Conservation (phyloP, 2,113 vertebrate species). For the Pitta sordida region DNA sequence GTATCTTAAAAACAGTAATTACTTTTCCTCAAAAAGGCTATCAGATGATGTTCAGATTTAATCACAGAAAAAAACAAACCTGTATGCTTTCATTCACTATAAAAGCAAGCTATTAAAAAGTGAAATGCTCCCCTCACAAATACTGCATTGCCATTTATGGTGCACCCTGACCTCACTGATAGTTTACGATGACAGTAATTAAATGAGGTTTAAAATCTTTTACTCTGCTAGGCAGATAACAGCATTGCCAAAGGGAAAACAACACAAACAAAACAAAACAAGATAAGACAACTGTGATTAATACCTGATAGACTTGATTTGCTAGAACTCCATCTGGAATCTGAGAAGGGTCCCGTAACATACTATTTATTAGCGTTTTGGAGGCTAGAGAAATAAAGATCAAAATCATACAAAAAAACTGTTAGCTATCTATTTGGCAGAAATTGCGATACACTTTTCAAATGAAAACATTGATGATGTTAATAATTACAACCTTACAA, state of each 20-base stretch:
- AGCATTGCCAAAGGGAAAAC: slow-evolving; percentile 48
- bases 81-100: slow-evolving; percentile 70
- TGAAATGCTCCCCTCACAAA: slow-evolving; percentile 73
- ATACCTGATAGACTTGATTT: slow-evolving; percentile 93
- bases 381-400: slow-evolving; percentile 77
- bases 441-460: slow-evolving; percentile 1
- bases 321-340: slow-evolving; percentile 91
- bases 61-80: slow-evolving; percentile 75
- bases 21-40: slow-evolving; percentile 60
- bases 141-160: slow-evolving; percentile 73
- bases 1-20: slow-evolving; percentile 69
- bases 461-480: background rate
- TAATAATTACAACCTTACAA: background rate
- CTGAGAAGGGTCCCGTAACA: slow-evolving; percentile 92
- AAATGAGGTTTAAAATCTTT: slow-evolving; percentile 81
- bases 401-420: slow-evolving; percentile 1
- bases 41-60: slow-evolving; percentile 68
- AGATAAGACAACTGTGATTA: slow-evolving; percentile 69
- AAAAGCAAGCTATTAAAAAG: slow-evolving; percentile 79
- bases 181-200: slow-evolving; percentile 82
- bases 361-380: slow-evolving; percentile 88
- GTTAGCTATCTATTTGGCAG: slow-evolving; percentile 49
- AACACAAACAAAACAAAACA: background rate
- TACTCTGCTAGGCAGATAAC: slow-evolving; percentile 70
- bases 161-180: slow-evolving; percentile 75